Percentiles rank a stretch among this genome's conserved stretches.
These are phyloP conservation scores for Olivierus martensii DNA, from an alignment of 1,140 invertebrate genomes.

Conservation along the genomic window DNA sequence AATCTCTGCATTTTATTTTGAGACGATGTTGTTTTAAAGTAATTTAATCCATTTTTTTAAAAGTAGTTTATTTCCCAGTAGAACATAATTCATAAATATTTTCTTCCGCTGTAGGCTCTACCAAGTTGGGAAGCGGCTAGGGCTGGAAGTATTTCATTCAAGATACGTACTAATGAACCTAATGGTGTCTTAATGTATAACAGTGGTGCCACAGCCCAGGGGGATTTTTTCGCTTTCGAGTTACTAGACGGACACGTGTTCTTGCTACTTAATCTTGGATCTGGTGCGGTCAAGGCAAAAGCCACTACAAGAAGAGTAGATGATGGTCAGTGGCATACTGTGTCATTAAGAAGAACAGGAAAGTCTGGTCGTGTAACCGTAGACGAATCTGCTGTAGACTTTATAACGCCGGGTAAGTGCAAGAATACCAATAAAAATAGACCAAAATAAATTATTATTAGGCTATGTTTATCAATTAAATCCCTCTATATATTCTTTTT, in stretches of 20 bases:
- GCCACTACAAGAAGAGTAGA: slow-evolving; percentile 66
- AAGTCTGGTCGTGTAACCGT: slow-evolving; percentile 75
- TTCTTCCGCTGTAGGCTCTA: slow-evolving; percentile 43
- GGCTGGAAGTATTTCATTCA: slow-evolving; percentile 76
- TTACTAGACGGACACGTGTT: slow-evolving; percentile 84
- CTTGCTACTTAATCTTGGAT: slow-evolving; percentile 78
- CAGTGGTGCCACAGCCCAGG: slow-evolving; percentile 52
- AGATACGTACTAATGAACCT: slow-evolving; percentile 84
- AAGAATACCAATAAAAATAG: slow-evolving; percentile 6
- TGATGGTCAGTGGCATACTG: slow-evolving; percentile 83
- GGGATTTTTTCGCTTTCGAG: slow-evolving; percentile 86
- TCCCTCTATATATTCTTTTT: too few species aligned
- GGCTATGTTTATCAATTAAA: too few species aligned
- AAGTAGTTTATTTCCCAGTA: not conserved
- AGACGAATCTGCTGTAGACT: slow-evolving; percentile 50
- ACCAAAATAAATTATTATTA: too few species aligned
- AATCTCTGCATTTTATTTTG: too few species aligned
- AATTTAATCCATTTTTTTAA: not conserved
- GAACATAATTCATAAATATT: not conserved
- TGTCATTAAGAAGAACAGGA: slow-evolving; percentile 59
- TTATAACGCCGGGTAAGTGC: slow-evolving; percentile 22
- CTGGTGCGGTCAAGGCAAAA: slow-evolving; percentile 62
- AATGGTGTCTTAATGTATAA: slow-evolving; percentile 89
- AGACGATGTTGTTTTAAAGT: not conserved
- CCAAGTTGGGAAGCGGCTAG: slow-evolving; percentile 76